These are phyloP conservation scores for Columba livia DNA, from an alignment of 2,113 vertebrate species.

Conservation along the genomic window DNA sequence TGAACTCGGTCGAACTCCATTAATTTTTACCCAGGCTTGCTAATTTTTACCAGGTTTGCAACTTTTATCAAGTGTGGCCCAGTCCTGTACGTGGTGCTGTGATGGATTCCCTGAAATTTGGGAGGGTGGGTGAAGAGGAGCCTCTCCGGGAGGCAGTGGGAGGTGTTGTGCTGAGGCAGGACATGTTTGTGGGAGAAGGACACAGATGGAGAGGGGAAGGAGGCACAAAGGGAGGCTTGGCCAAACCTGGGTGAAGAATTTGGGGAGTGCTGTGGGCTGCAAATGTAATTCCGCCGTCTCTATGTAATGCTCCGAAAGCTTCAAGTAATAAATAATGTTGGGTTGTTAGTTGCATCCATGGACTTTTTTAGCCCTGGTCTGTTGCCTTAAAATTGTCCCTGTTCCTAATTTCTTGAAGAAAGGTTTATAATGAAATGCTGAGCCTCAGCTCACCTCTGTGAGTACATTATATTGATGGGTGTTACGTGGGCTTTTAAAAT, in stretches of 20 bases:
- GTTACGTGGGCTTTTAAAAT: background rate
- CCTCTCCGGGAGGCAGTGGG: fast-evolving
- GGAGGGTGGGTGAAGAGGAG: background rate
- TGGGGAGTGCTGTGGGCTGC: background rate
- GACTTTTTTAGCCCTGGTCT: background rate
- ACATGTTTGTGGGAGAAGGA: background rate
- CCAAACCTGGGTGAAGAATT: fast-evolving
- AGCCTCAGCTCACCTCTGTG: background rate
- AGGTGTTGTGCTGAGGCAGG: background rate
- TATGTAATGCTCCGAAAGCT: background rate
- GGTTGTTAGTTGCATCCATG: background rate
- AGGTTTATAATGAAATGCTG: background rate
- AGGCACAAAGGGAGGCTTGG: fast-evolving
- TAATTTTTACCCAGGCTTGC: conserved; percentile 46
- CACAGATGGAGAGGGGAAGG: background rate
- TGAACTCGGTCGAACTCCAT: background rate
- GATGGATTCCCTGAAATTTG: background rate
- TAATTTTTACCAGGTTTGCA: conserved; percentile 30
- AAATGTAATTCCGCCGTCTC: fast-evolving
- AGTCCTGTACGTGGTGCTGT: background rate
- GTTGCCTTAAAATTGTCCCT: background rate
- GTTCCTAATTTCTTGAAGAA: background rate
- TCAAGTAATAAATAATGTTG: background rate
- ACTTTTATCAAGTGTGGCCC: fast-evolving
- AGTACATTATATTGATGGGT: too few species aligned